Evolutionary conservation across 2,888 invertebrate genomes (phyloP).

Genomic region (Xestia sexstrigata): DNA sequence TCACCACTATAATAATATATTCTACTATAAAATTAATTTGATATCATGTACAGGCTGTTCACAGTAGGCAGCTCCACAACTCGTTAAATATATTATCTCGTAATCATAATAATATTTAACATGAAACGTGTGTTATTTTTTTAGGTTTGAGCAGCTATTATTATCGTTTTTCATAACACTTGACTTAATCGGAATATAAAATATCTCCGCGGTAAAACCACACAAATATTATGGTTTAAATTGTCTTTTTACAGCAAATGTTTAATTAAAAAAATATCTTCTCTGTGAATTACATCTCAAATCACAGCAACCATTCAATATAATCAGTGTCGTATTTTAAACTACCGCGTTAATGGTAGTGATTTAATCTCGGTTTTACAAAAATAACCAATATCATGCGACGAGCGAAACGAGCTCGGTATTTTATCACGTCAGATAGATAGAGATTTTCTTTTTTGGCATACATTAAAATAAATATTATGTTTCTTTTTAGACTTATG

Average conservation of each 20-base stretch:
- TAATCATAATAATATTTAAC: conserved; percentile 22
- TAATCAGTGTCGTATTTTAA: not conserved
- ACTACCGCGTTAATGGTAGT: not conserved
- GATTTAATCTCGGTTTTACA: not conserved
- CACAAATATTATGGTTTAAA: conserved; percentile 3
- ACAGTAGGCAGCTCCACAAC: conserved; percentile 8
- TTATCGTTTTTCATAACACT: not conserved
- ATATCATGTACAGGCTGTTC: conserved; percentile 7
- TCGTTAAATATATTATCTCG: conserved; percentile 1
- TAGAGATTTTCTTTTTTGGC: not conserved
- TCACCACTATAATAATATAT: not conserved
- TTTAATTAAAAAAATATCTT: not conserved
- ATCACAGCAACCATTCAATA: not conserved
- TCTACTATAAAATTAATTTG: conserved; percentile 13
- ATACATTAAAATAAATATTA: not conserved
- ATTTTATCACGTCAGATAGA: not conserved
- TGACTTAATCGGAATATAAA: conserved; percentile 7
- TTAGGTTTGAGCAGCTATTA: conserved; percentile 1
- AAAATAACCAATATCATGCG: not conserved
- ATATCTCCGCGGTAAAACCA: conserved; percentile 29
- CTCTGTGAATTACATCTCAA: not conserved
- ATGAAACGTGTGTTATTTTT: conserved; percentile 8
- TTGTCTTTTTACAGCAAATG: not conserved
- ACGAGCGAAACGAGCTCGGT: not conserved
- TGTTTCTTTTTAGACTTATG: not conserved